These are phyloP conservation scores for Botrylloides violaceus DNA, from an alignment of 23 tunicate genomes.

Conservation along the genomic window DNA sequence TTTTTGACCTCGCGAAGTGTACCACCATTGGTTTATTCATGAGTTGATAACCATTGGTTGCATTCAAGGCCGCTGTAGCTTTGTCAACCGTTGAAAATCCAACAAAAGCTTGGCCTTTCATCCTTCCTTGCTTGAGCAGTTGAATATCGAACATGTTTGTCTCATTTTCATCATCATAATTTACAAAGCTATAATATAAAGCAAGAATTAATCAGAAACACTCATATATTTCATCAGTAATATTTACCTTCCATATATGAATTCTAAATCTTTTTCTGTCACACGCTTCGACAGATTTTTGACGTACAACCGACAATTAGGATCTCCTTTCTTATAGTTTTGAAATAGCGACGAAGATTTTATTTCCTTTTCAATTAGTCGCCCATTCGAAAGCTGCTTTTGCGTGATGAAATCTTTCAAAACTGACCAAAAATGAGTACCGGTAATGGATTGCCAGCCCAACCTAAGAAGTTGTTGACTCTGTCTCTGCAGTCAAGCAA, in stretches of 20 bases:
- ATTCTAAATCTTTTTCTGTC: constrained; percentile 66
- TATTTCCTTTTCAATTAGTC: constrained; percentile 30
- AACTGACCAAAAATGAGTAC: constrained; percentile 4
- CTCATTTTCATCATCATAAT: constrained; percentile 40
- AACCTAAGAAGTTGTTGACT: no score
- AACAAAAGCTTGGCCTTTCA: constrained; percentile 93
- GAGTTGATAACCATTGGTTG: constrained; percentile 59
- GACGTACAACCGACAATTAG: constrained; percentile 60
- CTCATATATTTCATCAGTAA: not conserved
- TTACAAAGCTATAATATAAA: constrained; percentile 27
- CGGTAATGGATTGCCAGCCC: no score
- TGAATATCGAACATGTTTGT: constrained; percentile 59
- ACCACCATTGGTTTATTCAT: constrained; percentile 79
- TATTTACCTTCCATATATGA: constrained; percentile 45
- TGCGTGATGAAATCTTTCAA: constrained; percentile 40
- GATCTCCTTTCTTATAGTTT: constrained; percentile 47
- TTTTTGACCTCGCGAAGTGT: constrained; percentile 70
- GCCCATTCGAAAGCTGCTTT: constrained; percentile 41
- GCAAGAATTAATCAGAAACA: not conserved
- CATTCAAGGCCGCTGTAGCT: constrained; percentile 44
- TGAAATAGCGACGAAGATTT: constrained; percentile 29
- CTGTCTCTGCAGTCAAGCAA: no score
- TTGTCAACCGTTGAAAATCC: constrained; percentile 45
- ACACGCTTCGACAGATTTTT: constrained; percentile 69
- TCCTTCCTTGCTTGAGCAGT: constrained; percentile 71